Conservation (phyloP, 2,797 vertebrate species). For the Cuniculus paca region DNA sequence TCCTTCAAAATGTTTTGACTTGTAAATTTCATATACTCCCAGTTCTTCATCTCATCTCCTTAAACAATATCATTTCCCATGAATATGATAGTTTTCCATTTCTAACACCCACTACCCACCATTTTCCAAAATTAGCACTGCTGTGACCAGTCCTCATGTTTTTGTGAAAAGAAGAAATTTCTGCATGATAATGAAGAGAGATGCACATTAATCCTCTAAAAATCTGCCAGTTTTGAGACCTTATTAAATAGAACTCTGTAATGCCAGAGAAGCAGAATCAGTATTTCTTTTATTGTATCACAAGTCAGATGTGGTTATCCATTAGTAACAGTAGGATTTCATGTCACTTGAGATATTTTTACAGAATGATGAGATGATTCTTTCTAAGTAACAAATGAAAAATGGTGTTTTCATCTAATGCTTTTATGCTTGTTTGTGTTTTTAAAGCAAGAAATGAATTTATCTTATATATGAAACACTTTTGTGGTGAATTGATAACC, state of each 20-base stretch:
- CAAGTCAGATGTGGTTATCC: neutral
- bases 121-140: neutral
- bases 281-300: neutral
- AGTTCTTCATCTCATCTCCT: neutral
- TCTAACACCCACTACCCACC: neutral
- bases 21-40: neutral
- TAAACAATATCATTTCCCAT: neutral
- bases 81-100: neutral
- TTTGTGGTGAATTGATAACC: too few relatives aligned
- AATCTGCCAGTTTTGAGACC: neutral
- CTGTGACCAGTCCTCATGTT: neutral
- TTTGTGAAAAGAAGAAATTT: neutral
- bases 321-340: neutral
- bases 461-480: neutral
- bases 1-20: constrained; percentile 8
- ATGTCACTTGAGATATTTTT: neutral
- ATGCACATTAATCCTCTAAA: neutral
- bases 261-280: neutral
- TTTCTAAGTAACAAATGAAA: constrained; percentile 15
- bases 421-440: neutral
- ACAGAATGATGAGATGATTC: neutral
- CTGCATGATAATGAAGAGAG: neutral
- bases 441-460: neutral
- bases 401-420: neutral
- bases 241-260: neutral